Evolutionary conservation across 2,113 vertebrate species (phyloP).

Genomic region (Pollachius pollachius): DNA sequence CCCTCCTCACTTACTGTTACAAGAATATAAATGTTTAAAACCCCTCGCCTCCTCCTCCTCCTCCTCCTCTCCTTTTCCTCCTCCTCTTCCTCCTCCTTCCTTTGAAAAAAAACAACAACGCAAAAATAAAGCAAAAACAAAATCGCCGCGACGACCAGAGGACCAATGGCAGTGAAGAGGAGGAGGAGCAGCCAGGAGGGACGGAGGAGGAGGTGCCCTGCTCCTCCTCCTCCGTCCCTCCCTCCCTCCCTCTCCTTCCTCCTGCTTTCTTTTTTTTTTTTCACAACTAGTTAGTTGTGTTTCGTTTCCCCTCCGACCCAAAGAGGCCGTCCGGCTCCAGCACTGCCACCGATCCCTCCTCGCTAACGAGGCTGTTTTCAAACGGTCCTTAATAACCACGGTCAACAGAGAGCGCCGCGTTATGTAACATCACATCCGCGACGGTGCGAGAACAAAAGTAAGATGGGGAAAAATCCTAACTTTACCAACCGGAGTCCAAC

Average conservation of each 20-base stretch:
- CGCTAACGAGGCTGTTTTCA: too few species aligned
- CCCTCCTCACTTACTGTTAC: not conserved
- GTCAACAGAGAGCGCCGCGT: too few species aligned
- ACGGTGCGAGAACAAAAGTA: too few species aligned
- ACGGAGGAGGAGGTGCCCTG: not conserved
- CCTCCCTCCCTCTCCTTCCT: not conserved
- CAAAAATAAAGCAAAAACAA: constrained; percentile 11
- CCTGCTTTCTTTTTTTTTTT: constrained; percentile 26
- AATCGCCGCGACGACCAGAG: constrained; percentile 44
- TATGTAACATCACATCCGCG: too few species aligned
- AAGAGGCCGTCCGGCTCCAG: constrained; percentile 23
- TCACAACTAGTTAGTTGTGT: too few species aligned
- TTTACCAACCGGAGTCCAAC: too few species aligned
- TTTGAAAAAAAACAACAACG: constrained; percentile 26
- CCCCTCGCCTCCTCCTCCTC: constrained; percentile 32
- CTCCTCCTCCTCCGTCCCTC: not conserved
- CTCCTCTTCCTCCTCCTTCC: constrained; percentile 13
- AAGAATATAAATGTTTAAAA: too few species aligned
- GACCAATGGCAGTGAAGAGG: constrained; percentile 51
- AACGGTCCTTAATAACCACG: too few species aligned
- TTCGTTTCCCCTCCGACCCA: constrained; percentile 35
- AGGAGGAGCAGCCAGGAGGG: constrained; percentile 8
- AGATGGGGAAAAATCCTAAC: too few species aligned
- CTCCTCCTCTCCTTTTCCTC: constrained; percentile 8
- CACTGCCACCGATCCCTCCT: too few species aligned